Conservation (phyloP, 2,797 vertebrate species). For the Tragelaphus oryx region DNA sequence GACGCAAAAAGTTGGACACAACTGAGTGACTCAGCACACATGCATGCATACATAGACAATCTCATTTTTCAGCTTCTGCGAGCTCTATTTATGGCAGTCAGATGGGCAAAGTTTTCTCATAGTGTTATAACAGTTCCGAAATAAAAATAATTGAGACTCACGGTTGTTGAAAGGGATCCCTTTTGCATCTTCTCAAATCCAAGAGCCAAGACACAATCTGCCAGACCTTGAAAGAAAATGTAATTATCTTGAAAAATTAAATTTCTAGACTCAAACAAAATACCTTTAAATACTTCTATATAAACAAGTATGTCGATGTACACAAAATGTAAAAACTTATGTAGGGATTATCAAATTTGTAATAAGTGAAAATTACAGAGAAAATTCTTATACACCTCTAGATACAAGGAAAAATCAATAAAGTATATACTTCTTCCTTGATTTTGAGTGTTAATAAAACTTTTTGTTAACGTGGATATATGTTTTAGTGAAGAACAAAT, state of each 20-base stretch:
- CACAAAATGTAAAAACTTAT: conserved; percentile 7
- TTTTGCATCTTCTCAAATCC: conserved; percentile 97
- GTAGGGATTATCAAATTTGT: background rate
- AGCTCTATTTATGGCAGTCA: background rate
- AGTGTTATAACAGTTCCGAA: background rate
- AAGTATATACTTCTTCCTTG: background rate
- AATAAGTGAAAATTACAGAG: background rate
- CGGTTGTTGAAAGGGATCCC: conserved; percentile 83
- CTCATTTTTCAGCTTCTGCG: background rate
- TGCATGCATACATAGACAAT: background rate
- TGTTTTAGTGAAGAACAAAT: conserved; percentile 1
- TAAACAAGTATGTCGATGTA: conserved; percentile 18
- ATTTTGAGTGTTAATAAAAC: background rate
- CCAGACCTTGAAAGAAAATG: conserved; percentile 85
- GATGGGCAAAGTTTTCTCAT: background rate
- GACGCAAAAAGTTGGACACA: background rate
- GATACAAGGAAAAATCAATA: conserved; percentile 13
- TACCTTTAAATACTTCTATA: conserved; percentile 1
- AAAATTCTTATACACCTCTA: conserved; percentile 10
- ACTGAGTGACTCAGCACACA: background rate
- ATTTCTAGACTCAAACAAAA: conserved; percentile 45
- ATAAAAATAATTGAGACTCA: conserved; percentile 71
- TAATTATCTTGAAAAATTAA: conserved; percentile 23
- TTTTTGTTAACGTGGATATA: conserved; percentile 19
- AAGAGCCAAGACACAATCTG: conserved; percentile 92